Conservation (phyloP, 1,140 invertebrate species). For the Drosophila seguyi region DNA sequence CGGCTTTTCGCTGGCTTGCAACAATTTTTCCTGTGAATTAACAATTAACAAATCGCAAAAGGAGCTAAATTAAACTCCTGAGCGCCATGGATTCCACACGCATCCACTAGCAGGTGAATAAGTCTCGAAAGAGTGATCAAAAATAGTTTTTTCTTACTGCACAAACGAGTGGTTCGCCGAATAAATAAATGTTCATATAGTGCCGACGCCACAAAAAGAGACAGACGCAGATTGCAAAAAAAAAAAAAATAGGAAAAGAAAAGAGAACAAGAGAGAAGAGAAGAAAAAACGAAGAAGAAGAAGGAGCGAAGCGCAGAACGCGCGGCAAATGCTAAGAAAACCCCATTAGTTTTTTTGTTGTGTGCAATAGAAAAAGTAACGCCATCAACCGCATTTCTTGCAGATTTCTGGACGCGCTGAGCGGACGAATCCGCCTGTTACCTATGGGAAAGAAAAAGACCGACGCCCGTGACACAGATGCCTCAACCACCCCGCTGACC, state of each 20-base stretch:
- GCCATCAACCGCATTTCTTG: slow-evolving; percentile 20
- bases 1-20: slow-evolving; percentile 31
- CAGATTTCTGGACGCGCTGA: slow-evolving; percentile 7
- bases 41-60: slow-evolving; percentile 4
- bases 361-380: slow-evolving; percentile 11
- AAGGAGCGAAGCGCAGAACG: slow-evolving; percentile 42
- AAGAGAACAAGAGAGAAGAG: slow-evolving; percentile 28
- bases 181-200: slow-evolving; percentile 40
- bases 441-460: slow-evolving; percentile 76
- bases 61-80: neutral
- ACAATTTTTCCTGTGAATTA: slow-evolving; percentile 21
- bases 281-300: slow-evolving; percentile 41
- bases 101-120: slow-evolving; percentile 24
- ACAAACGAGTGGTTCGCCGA: neutral
- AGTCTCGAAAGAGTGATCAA: neutral
- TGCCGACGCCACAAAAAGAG: slow-evolving; percentile 39
- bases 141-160: neutral
- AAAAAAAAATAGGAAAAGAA: slow-evolving; percentile 29
- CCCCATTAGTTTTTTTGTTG: slow-evolving; percentile 22
- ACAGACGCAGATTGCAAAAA: slow-evolving; percentile 45
- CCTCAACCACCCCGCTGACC: slow-evolving; percentile 58
- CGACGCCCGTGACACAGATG: slow-evolving; percentile 68
- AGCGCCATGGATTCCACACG: slow-evolving; percentile 3
- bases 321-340: slow-evolving; percentile 42
- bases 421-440: slow-evolving; percentile 55